Conservation (phyloP, 1,140 invertebrate genomes). For the Idris sp. region DNA sequence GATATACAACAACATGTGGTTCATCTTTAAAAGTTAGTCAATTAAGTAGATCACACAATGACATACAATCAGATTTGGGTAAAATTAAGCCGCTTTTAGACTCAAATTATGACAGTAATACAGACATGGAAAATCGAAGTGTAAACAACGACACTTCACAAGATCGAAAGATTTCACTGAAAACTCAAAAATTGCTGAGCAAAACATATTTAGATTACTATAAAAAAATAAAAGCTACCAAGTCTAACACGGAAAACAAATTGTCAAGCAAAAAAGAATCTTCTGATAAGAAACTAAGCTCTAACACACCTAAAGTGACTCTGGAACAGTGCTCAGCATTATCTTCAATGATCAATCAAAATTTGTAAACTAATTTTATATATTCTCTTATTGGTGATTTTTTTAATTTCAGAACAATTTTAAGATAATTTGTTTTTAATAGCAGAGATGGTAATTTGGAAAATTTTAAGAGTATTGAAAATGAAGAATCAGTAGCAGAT, state of each 20-base stretch:
- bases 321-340: slow-evolving; percentile 67
- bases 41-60: slow-evolving; percentile 34
- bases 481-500: no score
- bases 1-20: slow-evolving; percentile 9
- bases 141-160: slow-evolving; percentile 4
- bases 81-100: slow-evolving; percentile 4
- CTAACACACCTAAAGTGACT: no score
- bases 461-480: no score
- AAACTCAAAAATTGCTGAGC: slow-evolving; percentile 67
- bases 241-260: no score
- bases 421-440: no score
- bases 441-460: no score
- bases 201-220: slow-evolving; percentile 73
- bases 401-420: no score
- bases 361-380: slow-evolving; percentile 61
- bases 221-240: slow-evolving; percentile 64
- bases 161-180: slow-evolving; percentile 59
- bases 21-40: slow-evolving; percentile 5
- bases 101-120: slow-evolving; percentile 3
- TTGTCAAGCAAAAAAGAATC: not conserved
- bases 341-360: slow-evolving; percentile 70
- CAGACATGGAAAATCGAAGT: slow-evolving; percentile 15
- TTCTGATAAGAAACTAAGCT: no score
- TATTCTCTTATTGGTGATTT: no score
- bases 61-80: slow-evolving; percentile 6